These are phyloP conservation scores for Sula dactylatra DNA, from an alignment of 2,113 vertebrate species.

Conservation along the genomic window DNA sequence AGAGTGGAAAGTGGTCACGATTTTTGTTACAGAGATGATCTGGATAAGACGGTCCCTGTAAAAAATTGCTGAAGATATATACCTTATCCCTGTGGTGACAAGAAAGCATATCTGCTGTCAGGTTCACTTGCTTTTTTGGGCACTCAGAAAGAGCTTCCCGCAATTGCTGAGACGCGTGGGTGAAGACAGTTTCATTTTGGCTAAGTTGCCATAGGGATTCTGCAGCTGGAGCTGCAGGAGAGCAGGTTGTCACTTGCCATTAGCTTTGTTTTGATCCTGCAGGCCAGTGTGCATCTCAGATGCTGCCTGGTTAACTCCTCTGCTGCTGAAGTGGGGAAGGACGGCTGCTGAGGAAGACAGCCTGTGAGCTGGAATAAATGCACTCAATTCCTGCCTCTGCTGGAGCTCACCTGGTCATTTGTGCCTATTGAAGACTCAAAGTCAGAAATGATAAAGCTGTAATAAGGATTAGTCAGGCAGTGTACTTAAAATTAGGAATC, in stretches of 20 bases:
- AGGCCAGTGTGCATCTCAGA: not conserved
- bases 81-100: not conserved
- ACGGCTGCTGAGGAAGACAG: not conserved
- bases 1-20: not conserved
- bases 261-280: not conserved
- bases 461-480: not conserved
- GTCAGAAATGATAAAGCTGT: not conserved
- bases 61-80: not conserved
- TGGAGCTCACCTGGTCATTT: not conserved
- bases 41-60: not conserved
- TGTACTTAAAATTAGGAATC: not conserved
- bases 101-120: not conserved
- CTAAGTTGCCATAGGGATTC: conserved; percentile 38
- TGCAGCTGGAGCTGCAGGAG: conserved; percentile 38
- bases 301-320: not conserved
- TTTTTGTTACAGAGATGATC: not conserved
- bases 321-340: not conserved
- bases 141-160: not conserved
- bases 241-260: conserved; percentile 34
- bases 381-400: not conserved
- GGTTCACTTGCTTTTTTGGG: not conserved
- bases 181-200: conserved; percentile 33
- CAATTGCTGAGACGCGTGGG: not conserved
- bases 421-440: not conserved
- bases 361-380: not conserved